Percentiles rank a stretch among this genome's conserved stretches.
Evolutionary conservation across 2,888 invertebrate genomes (phyloP).

Genomic region (Hetaerina titia): DNA sequence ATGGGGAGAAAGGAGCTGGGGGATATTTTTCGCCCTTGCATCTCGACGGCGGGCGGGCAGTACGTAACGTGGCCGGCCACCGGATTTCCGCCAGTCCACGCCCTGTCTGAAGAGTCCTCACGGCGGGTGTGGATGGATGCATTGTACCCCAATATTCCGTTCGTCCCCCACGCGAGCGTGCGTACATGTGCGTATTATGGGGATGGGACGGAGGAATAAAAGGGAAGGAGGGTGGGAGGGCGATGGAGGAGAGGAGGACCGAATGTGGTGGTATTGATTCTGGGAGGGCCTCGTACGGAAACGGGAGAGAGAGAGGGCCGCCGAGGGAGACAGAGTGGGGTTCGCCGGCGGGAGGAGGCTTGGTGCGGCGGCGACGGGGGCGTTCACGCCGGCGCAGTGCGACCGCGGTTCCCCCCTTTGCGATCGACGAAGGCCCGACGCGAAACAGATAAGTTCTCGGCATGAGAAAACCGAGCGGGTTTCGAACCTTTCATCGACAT

Average conservation of each 20-base stretch:
- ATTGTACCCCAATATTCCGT: neutral
- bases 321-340: neutral
- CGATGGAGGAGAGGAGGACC: neutral
- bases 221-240: neutral
- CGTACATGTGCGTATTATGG: neutral
- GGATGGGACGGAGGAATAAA: neutral
- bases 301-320: no score
- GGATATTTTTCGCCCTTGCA: neutral
- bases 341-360: neutral
- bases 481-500: neutral
- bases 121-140: neutral
- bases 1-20: neutral
- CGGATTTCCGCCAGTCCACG: slow-evolving; percentile 26
- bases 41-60: neutral
- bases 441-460: neutral
- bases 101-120: slow-evolving; percentile 3
- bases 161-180: neutral
- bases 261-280: slow-evolving; percentile 46
- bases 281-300: neutral
- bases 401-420: neutral
- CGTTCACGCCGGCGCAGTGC: neutral
- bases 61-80: neutral
- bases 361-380: neutral
- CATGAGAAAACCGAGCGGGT: no score
- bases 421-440: neutral